Percentiles rank a stretch among this genome's conserved stretches.
phyloP scores from a whole-genome alignment of 2,113 vertebrate species.

The Lipophrys pholis region DNA sequence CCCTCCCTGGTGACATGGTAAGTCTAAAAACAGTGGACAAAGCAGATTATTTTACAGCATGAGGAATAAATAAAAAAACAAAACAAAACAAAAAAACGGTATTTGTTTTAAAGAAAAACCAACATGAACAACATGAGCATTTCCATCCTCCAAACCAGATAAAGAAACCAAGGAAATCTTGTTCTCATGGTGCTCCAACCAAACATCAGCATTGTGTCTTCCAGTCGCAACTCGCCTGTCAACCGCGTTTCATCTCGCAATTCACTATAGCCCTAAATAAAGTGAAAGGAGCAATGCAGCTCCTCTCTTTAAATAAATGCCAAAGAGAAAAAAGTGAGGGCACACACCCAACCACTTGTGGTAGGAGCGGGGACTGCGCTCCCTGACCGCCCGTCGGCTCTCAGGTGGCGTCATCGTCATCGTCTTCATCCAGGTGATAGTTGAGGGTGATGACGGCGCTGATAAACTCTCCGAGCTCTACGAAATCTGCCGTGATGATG shows the following conservation, averaged over 20 bases:
- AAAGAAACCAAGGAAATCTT: slow-evolving; percentile 48
- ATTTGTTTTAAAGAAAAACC: slow-evolving; percentile 39
- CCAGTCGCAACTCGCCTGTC: slow-evolving; percentile 20
- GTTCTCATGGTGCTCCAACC: slow-evolving; percentile 37
- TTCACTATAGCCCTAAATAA: slow-evolving; percentile 84
- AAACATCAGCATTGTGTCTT: slow-evolving; percentile 30
- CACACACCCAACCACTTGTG: slow-evolving; percentile 49
- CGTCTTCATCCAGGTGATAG: slow-evolving; percentile 92
- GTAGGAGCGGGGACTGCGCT: slow-evolving; percentile 64
- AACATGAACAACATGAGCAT: neutral
- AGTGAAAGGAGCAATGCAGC: slow-evolving; percentile 78
- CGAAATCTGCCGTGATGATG: slow-evolving; percentile 97
- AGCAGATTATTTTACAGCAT: slow-evolving; percentile 68
- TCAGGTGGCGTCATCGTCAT: slow-evolving; percentile 93
- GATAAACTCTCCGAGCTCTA: slow-evolving; percentile 98
- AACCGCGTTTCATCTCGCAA: slow-evolving; percentile 34
- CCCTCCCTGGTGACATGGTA: slow-evolving; percentile 7
- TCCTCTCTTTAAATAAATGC: slow-evolving; percentile 77
- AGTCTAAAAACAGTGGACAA: slow-evolving; percentile 44
- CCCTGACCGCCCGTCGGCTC: slow-evolving; percentile 43
- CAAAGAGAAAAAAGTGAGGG: slow-evolving; percentile 80
- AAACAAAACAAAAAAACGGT: too few species aligned
- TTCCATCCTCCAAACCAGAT: slow-evolving; percentile 56
- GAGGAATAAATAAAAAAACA: slow-evolving; percentile 61
- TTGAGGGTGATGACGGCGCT: slow-evolving; percentile 97